Percentiles rank a stretch among this genome's conserved stretches.
These are phyloP conservation scores for Myathropa florea DNA, from an alignment of 2,888 invertebrate genomes.

Conservation along the genomic window DNA sequence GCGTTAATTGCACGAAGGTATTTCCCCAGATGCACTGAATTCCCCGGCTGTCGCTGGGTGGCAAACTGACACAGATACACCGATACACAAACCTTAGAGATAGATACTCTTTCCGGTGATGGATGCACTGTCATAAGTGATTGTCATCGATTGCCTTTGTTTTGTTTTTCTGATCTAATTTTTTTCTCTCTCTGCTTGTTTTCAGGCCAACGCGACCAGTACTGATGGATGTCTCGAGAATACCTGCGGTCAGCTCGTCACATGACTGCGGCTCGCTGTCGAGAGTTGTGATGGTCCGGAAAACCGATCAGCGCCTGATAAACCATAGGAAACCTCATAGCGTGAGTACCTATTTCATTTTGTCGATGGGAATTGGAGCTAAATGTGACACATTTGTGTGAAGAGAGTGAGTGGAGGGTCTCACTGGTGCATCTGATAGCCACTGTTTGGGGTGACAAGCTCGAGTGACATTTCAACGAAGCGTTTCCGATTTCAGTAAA, in stretches of 20 bases:
- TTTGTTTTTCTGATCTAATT: background rate
- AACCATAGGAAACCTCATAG: conserved; percentile 82
- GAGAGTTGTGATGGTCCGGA: conserved; percentile 86
- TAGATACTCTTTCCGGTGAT: too few species aligned
- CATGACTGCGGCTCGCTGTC: conserved; percentile 82
- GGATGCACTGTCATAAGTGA: background rate
- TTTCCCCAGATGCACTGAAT: background rate
- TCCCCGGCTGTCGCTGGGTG: too few species aligned
- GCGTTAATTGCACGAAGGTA: conserved; percentile 58
- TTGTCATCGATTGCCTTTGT: background rate
- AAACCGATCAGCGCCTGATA: conserved; percentile 86
- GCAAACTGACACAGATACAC: too few species aligned
- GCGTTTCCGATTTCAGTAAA: background rate
- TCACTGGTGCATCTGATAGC: too few species aligned
- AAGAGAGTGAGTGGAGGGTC: too few species aligned
- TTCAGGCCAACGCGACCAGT: conserved; percentile 74
- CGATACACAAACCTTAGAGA: too few species aligned
- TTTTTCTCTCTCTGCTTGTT: conserved; percentile 32
- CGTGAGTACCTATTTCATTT: conserved; percentile 64
- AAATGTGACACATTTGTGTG: too few species aligned
- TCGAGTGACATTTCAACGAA: background rate
- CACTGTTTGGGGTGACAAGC: background rate
- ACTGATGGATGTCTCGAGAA: conserved; percentile 73
- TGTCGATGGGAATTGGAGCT: background rate
- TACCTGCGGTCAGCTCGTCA: conserved; percentile 74